Base-by-base conservation (phyloP, 1,140 invertebrate species). In the Portunus trituberculatus region DNA sequence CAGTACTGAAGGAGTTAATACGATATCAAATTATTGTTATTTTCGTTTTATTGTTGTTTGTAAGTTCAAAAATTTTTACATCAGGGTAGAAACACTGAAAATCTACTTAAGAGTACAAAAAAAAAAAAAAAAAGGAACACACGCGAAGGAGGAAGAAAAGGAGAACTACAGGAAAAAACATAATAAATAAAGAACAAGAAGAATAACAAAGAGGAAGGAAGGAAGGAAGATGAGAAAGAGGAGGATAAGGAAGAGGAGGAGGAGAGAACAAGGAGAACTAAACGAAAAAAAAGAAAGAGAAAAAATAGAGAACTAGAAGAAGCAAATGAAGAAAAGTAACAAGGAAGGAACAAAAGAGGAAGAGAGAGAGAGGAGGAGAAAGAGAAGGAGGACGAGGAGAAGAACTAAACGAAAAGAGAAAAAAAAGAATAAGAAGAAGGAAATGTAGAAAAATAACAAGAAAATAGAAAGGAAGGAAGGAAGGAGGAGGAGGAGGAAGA, bases 321-420 rank as follows among this genome's bases (percentile, higher is more conserved):
- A 39, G 25, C 10, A 8, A 39, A 89, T 29, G 2, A 0, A 45
- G 2, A 89, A 45, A 46, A 14, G 25, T 16, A 89, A 31, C 10
- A 46, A 45, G 16, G 7, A 25, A 89, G 82, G 91, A 84, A 82
- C 28, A 4, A 93, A 39, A 93, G 82, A 67, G 92, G 32, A 32
- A 32, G 91, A 83, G 67, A 92, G 67, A 82, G 59, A 45, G 92
- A 93, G 82, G 39, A 45, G 84, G 39, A 86, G 92, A 84, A 84
- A 45, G 92, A 87, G 14, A 86, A 76, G 39, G 25, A 86, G 39
- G 39, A 45, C 10, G 31, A 83, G 39, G 29, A 76, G 28, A 48
- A 31, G 14, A 2, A 48, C 7, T 16, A 48, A 32, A 16, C 14
- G 87, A 39, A n/a, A 52, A n/a, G 45, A 90, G 52, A 0, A 59